Base-by-base conservation (phyloP, 2,888 invertebrate species). In the Drosophila demipolita region DNA sequence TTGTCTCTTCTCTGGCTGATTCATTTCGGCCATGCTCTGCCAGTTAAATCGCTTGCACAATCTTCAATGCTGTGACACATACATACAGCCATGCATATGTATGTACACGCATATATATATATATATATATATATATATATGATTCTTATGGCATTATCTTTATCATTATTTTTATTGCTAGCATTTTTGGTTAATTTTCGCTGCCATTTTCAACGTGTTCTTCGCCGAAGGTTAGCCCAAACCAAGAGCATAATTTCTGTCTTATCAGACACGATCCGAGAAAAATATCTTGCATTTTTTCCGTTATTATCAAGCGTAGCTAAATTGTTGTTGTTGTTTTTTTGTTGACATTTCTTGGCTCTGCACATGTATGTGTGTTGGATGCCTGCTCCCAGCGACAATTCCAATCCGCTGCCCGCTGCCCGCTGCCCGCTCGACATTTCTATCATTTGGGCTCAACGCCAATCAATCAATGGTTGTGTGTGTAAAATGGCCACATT, bases 391-490 rank as follows among this genome's bases (percentile, higher is more conserved):
- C 7, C 29, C 40, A 50, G 26, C 2, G 20, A 35, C 20, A 53
- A 20, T 15, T 20, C 2, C n/a, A n/a, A 52, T 32, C 52, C 7
- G 26, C 12, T 33, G 36, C 9, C 9, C 7, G 26, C 12, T 33
- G 36, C 9, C 9, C 36, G 12, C 3, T 29, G 23, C 23, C 23
- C n/a, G 17, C 49, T 20, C 36, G 26, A 55, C 23, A 45, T 50
- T 23, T 49, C 23, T 6, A 53, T 20, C 48, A 26, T 36, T 63
- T 32, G 9, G 12, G 42, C 62, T 32, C 26, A 52, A 32, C 49
- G 53, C 32, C 67, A 64, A 82, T 83, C 83, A 73, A 77, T 81
- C 79, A 78, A 74, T 60, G 48, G 64, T 53, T 53, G 53, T 73
- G 62, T 49, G 49, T 72, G 35, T 72, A 48, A 58, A 73, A 73